Conservation (phyloP, 1,140 invertebrate species). For the Hyposmocoma kahamanoa region DNA sequence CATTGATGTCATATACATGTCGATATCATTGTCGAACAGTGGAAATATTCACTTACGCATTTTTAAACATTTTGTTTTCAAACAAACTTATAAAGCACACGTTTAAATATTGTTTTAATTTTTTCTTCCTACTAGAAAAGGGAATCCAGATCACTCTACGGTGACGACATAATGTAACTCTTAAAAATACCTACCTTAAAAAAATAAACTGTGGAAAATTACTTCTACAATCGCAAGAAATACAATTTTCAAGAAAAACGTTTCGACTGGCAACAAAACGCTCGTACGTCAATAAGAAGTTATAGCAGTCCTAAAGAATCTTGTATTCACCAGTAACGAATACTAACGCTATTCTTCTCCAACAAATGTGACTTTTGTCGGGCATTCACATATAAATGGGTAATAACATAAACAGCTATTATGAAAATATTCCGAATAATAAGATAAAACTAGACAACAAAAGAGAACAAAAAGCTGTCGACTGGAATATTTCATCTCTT, state of each 20-base stretch:
- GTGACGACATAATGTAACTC: background rate
- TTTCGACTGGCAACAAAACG: too few relatives aligned
- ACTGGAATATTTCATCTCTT: background rate
- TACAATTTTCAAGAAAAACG: too few relatives aligned
- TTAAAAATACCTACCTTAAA: background rate
- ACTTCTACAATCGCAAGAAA: too few relatives aligned
- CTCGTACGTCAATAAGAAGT: background rate
- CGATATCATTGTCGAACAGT: background rate
- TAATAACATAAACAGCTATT: slow-evolving; percentile 21
- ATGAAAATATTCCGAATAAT: slow-evolving; percentile 26
- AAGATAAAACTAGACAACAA: slow-evolving; percentile 12
- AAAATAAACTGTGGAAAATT: too few relatives aligned
- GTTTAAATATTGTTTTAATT: too few relatives aligned
- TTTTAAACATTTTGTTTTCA: background rate
- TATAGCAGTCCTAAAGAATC: background rate
- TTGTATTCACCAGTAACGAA: background rate
- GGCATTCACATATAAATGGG: slow-evolving; percentile 31
- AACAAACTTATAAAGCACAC: background rate
- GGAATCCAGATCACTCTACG: too few relatives aligned
- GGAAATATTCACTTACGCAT: background rate
- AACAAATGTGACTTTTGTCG: slow-evolving; percentile 22
- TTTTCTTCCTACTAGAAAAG: too few relatives aligned
- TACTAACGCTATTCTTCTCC: background rate
- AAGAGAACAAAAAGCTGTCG: background rate
- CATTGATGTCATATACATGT: too few relatives aligned